Conservation (phyloP, 1,140 invertebrate species). For the Neocloeon triangulifer region DNA sequence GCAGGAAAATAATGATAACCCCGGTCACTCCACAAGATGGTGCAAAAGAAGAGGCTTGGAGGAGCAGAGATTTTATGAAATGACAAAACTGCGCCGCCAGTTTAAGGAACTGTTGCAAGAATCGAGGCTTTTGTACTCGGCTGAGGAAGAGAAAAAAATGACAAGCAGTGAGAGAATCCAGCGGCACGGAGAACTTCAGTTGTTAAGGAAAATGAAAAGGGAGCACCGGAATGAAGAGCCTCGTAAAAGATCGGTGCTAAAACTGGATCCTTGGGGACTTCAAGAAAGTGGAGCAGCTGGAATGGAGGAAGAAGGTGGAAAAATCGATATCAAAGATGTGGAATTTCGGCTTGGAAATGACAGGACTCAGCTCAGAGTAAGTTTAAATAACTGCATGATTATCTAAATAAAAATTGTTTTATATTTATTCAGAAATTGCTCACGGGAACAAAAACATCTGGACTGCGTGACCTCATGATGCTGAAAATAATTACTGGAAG, state of each 20-base stretch:
- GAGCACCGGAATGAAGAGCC: constrained; percentile 35
- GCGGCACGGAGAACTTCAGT: constrained; percentile 67
- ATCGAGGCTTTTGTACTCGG: constrained; percentile 5
- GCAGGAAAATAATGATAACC: constrained; percentile 19
- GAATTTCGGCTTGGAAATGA: constrained; percentile 65
- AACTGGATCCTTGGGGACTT: constrained; percentile 25
- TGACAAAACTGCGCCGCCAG: constrained; percentile 77
- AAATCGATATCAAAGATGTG: constrained; percentile 73
- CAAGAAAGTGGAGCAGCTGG: constrained; percentile 29
- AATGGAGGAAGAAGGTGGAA: constrained; percentile 21
- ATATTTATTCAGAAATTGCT: constrained; percentile 30
- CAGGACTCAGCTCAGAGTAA: constrained; percentile 32
- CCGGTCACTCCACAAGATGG: constrained; percentile 68
- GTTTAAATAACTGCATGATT: too few species aligned
- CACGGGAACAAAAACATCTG: constrained; percentile 42
- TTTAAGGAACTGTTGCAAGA: constrained; percentile 67
- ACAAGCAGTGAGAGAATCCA: constrained; percentile 53
- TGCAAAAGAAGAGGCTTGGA: constrained; percentile 70
- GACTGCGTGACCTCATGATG: constrained; percentile 63
- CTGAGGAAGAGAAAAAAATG: background rate
- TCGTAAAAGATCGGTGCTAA: constrained; percentile 51
- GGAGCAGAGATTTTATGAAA: constrained; percentile 91
- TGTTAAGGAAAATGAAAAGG: constrained; percentile 55
- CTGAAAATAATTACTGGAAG: constrained; percentile 75
- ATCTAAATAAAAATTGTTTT: too few species aligned